Evolutionary conservation across 2,797 vertebrate species (phyloP), one percentile per base, ranked within the genome.

Genomic region (Acrocephalus scirpaceus): DNA sequence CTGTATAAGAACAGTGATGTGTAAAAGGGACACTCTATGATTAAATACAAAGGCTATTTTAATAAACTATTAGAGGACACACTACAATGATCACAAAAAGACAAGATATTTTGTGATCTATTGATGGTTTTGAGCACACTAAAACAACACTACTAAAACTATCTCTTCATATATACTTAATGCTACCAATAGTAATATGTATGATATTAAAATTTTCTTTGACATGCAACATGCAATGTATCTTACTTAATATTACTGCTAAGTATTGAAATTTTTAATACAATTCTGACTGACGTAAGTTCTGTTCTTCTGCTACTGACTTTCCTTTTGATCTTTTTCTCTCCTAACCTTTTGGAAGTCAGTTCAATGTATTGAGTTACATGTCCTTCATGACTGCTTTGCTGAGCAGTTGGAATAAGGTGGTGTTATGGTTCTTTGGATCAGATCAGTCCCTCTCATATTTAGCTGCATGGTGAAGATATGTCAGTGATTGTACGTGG

Each of bases 401-500:
- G n/a, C 26, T 79, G 67, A 80, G 34, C 44, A 47, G 50, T 10
- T 67, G 50, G 67, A 67, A 20, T 40, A 67, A n/a, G 16, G 50
- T 69, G 53, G 5, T 47, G 16, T 34, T 56, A 48, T 3, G 30
- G 44, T 23, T 91, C 42, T 64, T 72, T n/a, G 38, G 65, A 62
- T 25, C n/a, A 58, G 18, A 47, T 30, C 56, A 50, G 16, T 38
- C 54, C 17, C n/a, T 36, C 5, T 23, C 34, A 11, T 23, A 21
- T 66, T 61, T 75, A 67, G 34, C 50, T 78, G 47, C 20, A 34
- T 10, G 10, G 34, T 26, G 21, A 75, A 62, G 60, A 26, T 9
- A 25, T 38, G 15, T 67, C 45, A 56, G 67, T 0, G 0, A 18
- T 38, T 22, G 13, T 9, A 13, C 18, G 9, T 36, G 23, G 32